A percentile compares a stretch with the other conserved stretches of the same genome.
Evolutionary conservation across 2,888 invertebrate species (phyloP).

Genomic region (Volucella inflata): DNA sequence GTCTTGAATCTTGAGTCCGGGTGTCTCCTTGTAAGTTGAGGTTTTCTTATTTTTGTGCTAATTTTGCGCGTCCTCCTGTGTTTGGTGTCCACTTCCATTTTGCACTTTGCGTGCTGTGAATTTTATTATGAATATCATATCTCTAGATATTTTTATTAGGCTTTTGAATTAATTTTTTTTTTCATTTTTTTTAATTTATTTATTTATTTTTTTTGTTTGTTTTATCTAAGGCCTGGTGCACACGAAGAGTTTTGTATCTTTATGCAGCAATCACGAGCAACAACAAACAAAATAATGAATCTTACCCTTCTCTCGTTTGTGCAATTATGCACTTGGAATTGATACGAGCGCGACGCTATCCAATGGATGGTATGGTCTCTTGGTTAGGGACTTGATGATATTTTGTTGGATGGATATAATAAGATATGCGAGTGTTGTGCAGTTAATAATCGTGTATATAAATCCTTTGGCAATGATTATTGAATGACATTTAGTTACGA

Average conservation of each 20-base stretch:
- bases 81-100: conserved; percentile 71
- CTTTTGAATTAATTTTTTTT: conserved; percentile 33
- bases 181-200: conserved; percentile 12
- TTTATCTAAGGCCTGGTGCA: conserved; percentile 46
- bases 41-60: conserved; percentile 53
- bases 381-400: neutral
- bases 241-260: conserved; percentile 28
- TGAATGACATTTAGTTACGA: conserved; percentile 75
- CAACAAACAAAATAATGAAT: conserved; percentile 61
- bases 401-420: conserved; percentile 30
- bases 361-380: conserved; percentile 13
- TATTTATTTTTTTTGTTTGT: conserved; percentile 21
- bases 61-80: conserved; percentile 63
- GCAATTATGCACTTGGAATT: conserved; percentile 54
- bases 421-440: conserved; percentile 73
- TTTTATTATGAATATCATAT: conserved; percentile 77
- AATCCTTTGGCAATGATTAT: conserved; percentile 72
- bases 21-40: conserved; percentile 16
- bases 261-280: conserved; percentile 48
- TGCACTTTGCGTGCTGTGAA: conserved; percentile 78
- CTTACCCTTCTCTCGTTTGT: conserved; percentile 56
- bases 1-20: conserved; percentile 24
- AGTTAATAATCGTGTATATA: conserved; percentile 74
- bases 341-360: conserved; percentile 28
- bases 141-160: conserved; percentile 58